These are phyloP conservation scores for Agrotis segetum DNA, from an alignment of 2,888 invertebrate genomes.

Conservation along the genomic window DNA sequence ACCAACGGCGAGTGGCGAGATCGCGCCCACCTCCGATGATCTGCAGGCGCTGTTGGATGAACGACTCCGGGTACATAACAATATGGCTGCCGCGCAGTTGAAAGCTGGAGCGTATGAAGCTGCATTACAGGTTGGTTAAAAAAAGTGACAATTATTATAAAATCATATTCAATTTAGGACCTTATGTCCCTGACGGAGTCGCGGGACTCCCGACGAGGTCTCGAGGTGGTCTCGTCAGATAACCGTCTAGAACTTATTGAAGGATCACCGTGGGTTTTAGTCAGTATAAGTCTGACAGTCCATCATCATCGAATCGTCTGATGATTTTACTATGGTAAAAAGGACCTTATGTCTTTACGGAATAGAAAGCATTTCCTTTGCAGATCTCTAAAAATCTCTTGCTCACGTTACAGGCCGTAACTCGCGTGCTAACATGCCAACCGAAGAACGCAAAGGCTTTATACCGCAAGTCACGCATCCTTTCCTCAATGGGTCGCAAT, in stretches of 20 bases:
- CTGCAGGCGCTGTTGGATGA: conserved; percentile 93
- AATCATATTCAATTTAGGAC: background rate
- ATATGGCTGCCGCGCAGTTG: conserved; percentile 97
- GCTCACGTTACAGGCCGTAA: conserved; percentile 92
- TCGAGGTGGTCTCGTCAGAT: too few species aligned
- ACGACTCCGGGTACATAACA: conserved; percentile 96
- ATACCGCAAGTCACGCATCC: conserved; percentile 93
- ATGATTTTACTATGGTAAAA: too few species aligned
- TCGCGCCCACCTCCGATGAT: conserved; percentile 76
- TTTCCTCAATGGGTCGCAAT: conserved; percentile 91
- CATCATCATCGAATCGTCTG: too few species aligned
- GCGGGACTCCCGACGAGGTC: too few species aligned
- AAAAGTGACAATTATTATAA: too few species aligned
- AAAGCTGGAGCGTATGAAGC: conserved; percentile 96
- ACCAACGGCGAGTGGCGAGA: conserved; percentile 88
- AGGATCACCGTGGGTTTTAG: too few species aligned
- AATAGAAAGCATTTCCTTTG: too few species aligned
- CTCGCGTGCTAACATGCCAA: conserved; percentile 95
- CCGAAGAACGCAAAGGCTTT: conserved; percentile 97
- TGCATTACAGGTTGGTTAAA: conserved; percentile 92
- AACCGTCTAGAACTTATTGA: too few species aligned
- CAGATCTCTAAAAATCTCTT: background rate
- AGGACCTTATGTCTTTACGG: too few species aligned
- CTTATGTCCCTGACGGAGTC: too few species aligned
- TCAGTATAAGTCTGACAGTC: too few species aligned